Conservation (phyloP, 2,888 invertebrate genomes). For the Drosophila imparisetae region DNA sequence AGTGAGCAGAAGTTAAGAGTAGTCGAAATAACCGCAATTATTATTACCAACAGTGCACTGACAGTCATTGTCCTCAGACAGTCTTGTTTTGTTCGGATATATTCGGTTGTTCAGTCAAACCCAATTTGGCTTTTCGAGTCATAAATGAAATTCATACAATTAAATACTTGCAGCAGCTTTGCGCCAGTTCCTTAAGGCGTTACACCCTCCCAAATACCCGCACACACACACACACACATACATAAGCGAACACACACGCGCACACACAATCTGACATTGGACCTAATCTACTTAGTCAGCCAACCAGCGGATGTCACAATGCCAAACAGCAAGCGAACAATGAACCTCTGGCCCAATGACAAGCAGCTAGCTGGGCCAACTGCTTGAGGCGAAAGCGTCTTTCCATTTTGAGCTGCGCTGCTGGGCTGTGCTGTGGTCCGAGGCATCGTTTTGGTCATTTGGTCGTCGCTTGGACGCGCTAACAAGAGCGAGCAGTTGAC, state of each 20-base stretch:
- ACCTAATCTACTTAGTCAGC: slow-evolving; percentile 71
- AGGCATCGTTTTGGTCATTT: slow-evolving; percentile 60
- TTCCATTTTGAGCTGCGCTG: slow-evolving; percentile 33
- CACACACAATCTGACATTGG: slow-evolving; percentile 57
- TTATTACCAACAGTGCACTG: background rate
- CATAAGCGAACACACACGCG: background rate
- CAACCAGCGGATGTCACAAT: slow-evolving; percentile 58
- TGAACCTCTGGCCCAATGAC: slow-evolving; percentile 43
- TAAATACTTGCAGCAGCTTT: slow-evolving; percentile 53
- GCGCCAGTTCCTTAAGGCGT: slow-evolving; percentile 26
- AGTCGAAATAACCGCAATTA: background rate
- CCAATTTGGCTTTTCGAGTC: slow-evolving; percentile 68
- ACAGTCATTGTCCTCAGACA: background rate
- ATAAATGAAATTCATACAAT: slow-evolving; percentile 66
- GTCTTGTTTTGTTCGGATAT: background rate
- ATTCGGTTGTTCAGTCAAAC: slow-evolving; percentile 58
- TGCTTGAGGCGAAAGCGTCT: slow-evolving; percentile 24
- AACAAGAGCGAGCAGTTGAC: slow-evolving; percentile 65
- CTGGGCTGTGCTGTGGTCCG: slow-evolving; percentile 4
- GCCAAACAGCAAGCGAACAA: slow-evolving; percentile 57
- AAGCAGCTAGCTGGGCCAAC: slow-evolving; percentile 3
- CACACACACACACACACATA: background rate
- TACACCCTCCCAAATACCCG: background rate
- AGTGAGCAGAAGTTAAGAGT: background rate
- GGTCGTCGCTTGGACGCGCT: slow-evolving; percentile 47